Conservation (phyloP, 2,113 vertebrate genomes). For the Electrona antarctica region DNA sequence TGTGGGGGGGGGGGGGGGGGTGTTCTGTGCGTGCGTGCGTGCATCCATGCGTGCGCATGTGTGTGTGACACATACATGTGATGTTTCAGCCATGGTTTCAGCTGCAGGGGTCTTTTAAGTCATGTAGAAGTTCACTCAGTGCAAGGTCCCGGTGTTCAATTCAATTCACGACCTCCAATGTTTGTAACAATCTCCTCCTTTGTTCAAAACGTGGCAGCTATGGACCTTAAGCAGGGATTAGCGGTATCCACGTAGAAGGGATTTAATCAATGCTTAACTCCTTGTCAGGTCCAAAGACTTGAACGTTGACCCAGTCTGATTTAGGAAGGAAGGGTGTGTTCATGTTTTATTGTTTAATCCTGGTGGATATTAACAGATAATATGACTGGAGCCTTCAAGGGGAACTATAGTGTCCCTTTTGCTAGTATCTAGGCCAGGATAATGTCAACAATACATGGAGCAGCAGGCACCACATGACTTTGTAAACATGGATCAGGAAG, state of each 20-base stretch:
- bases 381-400: background rate
- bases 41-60: background rate
- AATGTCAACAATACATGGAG: conserved; percentile 41
- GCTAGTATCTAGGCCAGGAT: conserved; percentile 24
- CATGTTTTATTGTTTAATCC: background rate
- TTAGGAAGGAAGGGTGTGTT: background rate
- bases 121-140: conserved; percentile 15
- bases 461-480: conserved; percentile 18
- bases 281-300: conserved; percentile 5
- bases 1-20: conserved; percentile 1
- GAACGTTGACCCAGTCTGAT: background rate
- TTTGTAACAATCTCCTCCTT: background rate
- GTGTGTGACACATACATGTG: background rate
- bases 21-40: background rate
- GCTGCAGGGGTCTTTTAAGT: background rate
- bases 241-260: background rate
- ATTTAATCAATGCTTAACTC: background rate
- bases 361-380: background rate
- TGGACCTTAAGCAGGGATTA: conserved; percentile 1
- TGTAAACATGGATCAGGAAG: conserved; percentile 45
- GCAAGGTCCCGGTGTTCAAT: background rate
- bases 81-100: conserved; percentile 26
- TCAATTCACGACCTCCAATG: background rate
- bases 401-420: background rate
- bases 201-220: background rate